Evolutionary conservation across 2,888 invertebrate species (phyloP).

Genomic region (Standfussiana lucernea): DNA sequence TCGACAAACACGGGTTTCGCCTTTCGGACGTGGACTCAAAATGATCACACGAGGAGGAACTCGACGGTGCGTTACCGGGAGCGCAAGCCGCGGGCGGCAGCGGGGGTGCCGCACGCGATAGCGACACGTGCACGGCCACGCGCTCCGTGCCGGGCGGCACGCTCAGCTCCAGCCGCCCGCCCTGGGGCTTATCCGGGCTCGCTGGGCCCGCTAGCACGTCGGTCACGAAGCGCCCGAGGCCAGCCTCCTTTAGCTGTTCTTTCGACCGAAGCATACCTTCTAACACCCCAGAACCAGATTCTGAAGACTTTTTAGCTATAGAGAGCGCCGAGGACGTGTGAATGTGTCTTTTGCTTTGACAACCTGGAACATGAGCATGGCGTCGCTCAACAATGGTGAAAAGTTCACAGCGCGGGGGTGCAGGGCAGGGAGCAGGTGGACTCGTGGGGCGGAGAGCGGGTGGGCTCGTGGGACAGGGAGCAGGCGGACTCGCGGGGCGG

Average conservation of each 20-base stretch:
- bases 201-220: neutral
- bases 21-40: constrained; percentile 12
- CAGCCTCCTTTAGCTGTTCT: constrained; percentile 66
- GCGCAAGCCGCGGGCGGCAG: neutral
- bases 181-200: neutral
- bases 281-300: constrained; percentile 11
- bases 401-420: constrained; percentile 55
- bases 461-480: constrained; percentile 12
- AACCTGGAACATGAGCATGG: constrained; percentile 31
- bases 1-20: constrained; percentile 65
- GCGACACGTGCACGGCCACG: constrained; percentile 62
- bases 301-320: neutral
- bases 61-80: neutral
- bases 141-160: constrained; percentile 67
- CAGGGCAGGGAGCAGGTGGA: constrained; percentile 12
- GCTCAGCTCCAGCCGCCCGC: constrained; percentile 60
- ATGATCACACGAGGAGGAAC: constrained; percentile 6
- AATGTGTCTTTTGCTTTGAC: constrained; percentile 47
- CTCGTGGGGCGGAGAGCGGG: neutral
- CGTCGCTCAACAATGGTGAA: constrained; percentile 51
- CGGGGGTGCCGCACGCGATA: constrained; percentile 28
- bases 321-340: constrained; percentile 58
- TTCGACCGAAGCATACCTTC: constrained; percentile 50
- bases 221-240: constrained; percentile 70
- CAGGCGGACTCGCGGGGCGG: neutral